Base-by-base conservation (phyloP, 2,113 vertebrate species). In the Hoplias malabaricus region DNA sequence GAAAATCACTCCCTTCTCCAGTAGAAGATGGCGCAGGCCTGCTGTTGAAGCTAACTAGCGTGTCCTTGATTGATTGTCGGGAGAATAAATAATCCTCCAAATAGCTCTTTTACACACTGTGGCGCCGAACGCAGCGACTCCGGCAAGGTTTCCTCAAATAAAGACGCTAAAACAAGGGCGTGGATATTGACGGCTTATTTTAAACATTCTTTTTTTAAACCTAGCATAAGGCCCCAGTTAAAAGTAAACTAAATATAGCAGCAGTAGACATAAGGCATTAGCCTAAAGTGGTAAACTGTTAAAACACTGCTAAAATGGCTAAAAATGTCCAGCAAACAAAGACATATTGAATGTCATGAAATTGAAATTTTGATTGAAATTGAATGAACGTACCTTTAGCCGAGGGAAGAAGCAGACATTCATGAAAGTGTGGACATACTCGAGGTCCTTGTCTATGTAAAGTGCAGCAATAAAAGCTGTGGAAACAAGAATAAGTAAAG, bases 321-420 rank as follows among this genome's bases (percentile, higher is more conserved):
- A n/a, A n/a, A n/a, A n/a, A n/a, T n/a, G n/a, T n/a, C n/a, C n/a
- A n/a, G n/a, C n/a, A n/a, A n/a, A n/a, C n/a, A n/a, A n/a, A n/a
- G n/a, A n/a, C n/a, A n/a, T n/a, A n/a, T n/a, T n/a, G n/a, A n/a
- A n/a, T n/a, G n/a, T n/a, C n/a, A n/a, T n/a, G n/a, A n/a, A n/a
- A n/a, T n/a, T n/a, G n/a, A n/a, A n/a, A n/a, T n/a, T n/a, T n/a
- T n/a, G n/a, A n/a, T n/a, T n/a, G n/a, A n/a, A n/a, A n/a, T n/a
- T 16, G 40, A 13, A 14, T 25, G 36, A 3, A 66, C 65, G 11
- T 86, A 92, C 92, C 92, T 99, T 99, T 74, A 99, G 88, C 71
- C 98, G 93, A 21, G 98, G 98, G 84, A 99, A 99, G 87, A 99
- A 99, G 84, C 98, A 99, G 75, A 99, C 98, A 1, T 99, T 99